Base-by-base conservation (phyloP, 2,888 invertebrate species). In the Pseudococcus viburni region DNA sequence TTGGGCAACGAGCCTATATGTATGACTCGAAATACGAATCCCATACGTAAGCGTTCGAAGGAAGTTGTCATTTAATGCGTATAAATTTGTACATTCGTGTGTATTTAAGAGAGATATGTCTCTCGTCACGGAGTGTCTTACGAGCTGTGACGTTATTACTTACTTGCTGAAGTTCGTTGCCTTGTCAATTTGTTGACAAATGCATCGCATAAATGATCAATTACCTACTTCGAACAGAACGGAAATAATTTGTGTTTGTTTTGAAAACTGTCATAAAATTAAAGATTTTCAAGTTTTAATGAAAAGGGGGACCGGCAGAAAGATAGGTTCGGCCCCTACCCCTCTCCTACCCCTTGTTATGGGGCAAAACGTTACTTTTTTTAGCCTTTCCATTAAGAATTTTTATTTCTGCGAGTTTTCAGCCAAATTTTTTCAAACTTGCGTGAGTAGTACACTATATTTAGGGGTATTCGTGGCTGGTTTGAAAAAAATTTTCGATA, bases 1-100 rank as follows among this genome's bases (percentile, higher is more conserved):
- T 80, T 80, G 80, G 80, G 42, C 80, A 80, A n/a, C 42, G 80
- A 80, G 80, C 80, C 80, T 80, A 80, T 80, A 80, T 33, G 19
- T 59, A 51, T 59, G 19, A 26, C 68, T 73, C 15, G 68, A 73
- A 73, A 73, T 73, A 73, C 68, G 68, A 73, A 33, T 73, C 33
- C 15, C 68, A 22, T 73, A 73, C 68, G 68, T 73, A 33, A 73
- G 33, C 33, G 12, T 73, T 73, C 4, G 26, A 26, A 73, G 12
- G 4, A 11, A 73, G 26, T 26, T 73, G 26, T 73, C 68, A 73
- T 73, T 19, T 7, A 19, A 59, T 59, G 59, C 19, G 59, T 59
- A 59, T 33, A n/a, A 59, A 59, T 59, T 19, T 59, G 59, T 19
- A 73, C 26, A 26, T 73, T 5, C 26, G 1, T 33, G 15, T 15